Conservation (phyloP, 2,113 vertebrate species). For the Ceuthmochares aereus region DNA sequence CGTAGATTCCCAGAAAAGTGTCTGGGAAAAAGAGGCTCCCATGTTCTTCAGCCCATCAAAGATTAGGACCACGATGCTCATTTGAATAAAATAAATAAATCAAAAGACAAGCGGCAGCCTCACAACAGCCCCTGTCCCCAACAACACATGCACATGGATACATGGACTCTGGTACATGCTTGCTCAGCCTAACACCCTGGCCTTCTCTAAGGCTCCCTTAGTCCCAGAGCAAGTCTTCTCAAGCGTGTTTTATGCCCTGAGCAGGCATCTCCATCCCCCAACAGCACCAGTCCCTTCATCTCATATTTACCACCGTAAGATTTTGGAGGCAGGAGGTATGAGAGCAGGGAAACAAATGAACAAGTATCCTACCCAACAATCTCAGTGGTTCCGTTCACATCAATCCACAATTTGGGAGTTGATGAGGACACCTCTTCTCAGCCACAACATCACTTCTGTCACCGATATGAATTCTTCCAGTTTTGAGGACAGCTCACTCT, state of each 20-base stretch:
- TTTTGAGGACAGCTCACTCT: not conserved
- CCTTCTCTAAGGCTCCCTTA: not conserved
- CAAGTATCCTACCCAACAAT: not conserved
- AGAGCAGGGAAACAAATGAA: not conserved
- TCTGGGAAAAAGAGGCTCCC: constrained; percentile 35
- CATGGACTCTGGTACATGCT: not conserved
- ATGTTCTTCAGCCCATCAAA: not conserved
- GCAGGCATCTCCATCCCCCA: not conserved
- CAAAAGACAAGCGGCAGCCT: not conserved
- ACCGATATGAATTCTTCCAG: accelerated
- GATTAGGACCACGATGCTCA: not conserved
- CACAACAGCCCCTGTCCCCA: not conserved
- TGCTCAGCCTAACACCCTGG: not conserved
- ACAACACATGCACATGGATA: not conserved
- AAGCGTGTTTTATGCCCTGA: not conserved
- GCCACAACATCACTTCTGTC: not conserved
- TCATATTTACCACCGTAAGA: not conserved
- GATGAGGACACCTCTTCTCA: not conserved
- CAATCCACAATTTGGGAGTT: not conserved
- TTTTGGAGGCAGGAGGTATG: not conserved
- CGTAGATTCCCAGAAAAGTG: not conserved
- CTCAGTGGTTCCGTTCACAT: not conserved
- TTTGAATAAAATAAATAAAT: not conserved
- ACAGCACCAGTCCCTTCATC: not conserved
- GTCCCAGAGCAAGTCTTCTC: not conserved